Conservation (phyloP, 1,140 invertebrate genomes). For the Potamilus streckersoni region DNA sequence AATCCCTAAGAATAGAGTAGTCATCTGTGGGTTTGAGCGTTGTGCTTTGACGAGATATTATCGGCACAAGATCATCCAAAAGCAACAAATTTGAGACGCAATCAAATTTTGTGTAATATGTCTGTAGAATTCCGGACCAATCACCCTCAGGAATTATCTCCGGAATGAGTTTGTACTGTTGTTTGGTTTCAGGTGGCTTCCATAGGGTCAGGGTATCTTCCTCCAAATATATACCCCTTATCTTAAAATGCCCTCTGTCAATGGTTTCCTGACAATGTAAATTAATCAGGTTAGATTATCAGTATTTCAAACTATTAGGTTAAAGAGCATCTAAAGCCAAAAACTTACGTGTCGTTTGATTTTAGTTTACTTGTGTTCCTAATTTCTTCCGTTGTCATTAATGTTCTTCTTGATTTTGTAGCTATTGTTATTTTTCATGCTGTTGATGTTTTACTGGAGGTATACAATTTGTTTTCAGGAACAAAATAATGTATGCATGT, state of each 20-base stretch:
- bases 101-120: constrained; percentile 46
- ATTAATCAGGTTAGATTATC: too few species aligned
- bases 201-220: constrained; percentile 44
- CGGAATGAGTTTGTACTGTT: constrained; percentile 41
- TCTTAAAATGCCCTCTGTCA: constrained; percentile 16
- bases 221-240: constrained; percentile 35
- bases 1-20: constrained; percentile 40
- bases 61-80: constrained; percentile 44
- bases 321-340: too few species aligned
- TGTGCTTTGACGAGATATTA: constrained; percentile 40
- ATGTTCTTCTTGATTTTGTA: too few species aligned
- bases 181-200: constrained; percentile 30
- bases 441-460: too few species aligned
- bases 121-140: constrained; percentile 28
- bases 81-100: constrained; percentile 42
- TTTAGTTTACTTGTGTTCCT: too few species aligned
- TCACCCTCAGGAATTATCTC: constrained; percentile 29
- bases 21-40: constrained; percentile 41
- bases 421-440: too few species aligned
- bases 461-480: too few species aligned
- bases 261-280: too few species aligned
- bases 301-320: too few species aligned
- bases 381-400: too few species aligned
- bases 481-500: too few species aligned
- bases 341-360: too few species aligned